phyloP scores from a whole-genome alignment of 2,797 vertebrate genomes.

The Eulemur rubriventer region DNA sequence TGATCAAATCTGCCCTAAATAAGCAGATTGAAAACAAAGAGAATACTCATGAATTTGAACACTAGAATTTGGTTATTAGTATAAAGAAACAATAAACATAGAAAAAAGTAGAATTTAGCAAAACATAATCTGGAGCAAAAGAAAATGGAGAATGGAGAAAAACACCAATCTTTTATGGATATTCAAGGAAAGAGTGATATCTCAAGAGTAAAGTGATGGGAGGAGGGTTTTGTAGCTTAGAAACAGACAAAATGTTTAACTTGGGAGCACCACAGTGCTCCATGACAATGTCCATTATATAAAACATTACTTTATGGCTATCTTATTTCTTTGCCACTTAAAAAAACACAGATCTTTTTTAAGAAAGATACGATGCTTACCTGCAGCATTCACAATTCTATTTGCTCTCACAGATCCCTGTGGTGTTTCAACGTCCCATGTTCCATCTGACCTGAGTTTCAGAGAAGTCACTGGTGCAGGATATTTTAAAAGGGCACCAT shows the following conservation, averaged over 20 bases:
- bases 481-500: constrained; percentile 94
- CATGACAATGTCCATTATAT: not conserved
- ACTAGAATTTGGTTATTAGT: not conserved
- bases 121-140: not conserved
- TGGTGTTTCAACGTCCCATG: constrained; percentile 95
- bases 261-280: not conserved
- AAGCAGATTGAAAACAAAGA: not conserved
- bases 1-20: not conserved
- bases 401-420: constrained; percentile 92
- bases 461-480: constrained; percentile 91
- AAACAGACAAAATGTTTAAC: not conserved
- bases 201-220: not conserved
- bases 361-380: constrained; percentile 83
- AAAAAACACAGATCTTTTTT: not conserved
- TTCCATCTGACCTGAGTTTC: constrained; percentile 88
- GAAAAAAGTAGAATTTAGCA: not conserved
- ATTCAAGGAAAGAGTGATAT: not conserved
- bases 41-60: not conserved
- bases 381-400: constrained; percentile 94
- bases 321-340: not conserved
- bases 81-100: not conserved
- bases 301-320: not conserved
- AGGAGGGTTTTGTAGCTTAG: not conserved
- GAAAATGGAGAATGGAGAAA: not conserved
- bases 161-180: not conserved